Percentiles rank a stretch among this genome's conserved stretches.
Conservation (phyloP, 2,797 vertebrate genomes). For the Catostomus latipinnis region DNA sequence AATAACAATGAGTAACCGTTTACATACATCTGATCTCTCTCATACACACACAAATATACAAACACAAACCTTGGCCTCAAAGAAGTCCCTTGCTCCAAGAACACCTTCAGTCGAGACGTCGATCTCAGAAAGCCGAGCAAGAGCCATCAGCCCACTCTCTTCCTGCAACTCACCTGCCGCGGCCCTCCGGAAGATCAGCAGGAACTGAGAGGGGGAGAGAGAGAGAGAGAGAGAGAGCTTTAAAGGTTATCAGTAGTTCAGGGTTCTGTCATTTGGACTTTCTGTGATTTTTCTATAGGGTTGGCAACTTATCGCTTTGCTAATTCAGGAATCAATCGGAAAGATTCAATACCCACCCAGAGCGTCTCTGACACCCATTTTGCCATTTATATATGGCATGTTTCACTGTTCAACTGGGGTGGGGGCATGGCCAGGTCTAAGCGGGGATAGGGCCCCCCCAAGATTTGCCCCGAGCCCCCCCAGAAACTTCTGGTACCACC, state of each 20-base stretch:
- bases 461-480: too few relatives aligned
- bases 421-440: too few relatives aligned
- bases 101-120: slow-evolving; percentile 92
- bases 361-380: too few relatives aligned
- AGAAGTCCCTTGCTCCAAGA: slow-evolving; percentile 93
- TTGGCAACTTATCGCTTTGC: too few relatives aligned
- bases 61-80: slow-evolving; percentile 91
- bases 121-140: slow-evolving; percentile 93
- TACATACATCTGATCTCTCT: not conserved
- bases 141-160: slow-evolving; percentile 90
- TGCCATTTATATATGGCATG: too few relatives aligned
- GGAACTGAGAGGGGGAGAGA: slow-evolving; percentile 77
- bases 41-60: not conserved
- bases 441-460: too few relatives aligned
- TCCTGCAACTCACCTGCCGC: slow-evolving; percentile 90
- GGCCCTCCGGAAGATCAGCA: slow-evolving; percentile 92
- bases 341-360: too few relatives aligned
- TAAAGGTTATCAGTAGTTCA: slow-evolving; percentile 29
- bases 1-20: not conserved
- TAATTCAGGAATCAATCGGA: too few relatives aligned
- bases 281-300: too few relatives aligned
- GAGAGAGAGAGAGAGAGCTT: slow-evolving; percentile 22
- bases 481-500: too few relatives aligned
- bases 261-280: too few relatives aligned
- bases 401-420: too few relatives aligned